These are phyloP conservation scores for Osedax frankpressi DNA, from an alignment of 2,888 invertebrate species.

Conservation along the genomic window DNA sequence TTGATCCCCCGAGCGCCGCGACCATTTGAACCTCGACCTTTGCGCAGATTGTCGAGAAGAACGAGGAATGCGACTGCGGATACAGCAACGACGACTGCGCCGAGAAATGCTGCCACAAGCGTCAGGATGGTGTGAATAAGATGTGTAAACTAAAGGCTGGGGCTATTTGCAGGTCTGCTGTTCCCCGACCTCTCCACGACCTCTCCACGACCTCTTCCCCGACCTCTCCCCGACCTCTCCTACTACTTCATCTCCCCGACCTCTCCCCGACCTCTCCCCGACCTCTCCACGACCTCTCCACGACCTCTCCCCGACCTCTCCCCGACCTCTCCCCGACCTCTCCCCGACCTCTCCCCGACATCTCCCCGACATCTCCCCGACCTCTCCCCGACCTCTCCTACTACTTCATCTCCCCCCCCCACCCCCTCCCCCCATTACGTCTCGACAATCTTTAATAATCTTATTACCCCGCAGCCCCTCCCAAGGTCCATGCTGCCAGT, in stretches of 20 bases:
- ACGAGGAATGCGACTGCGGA: slow-evolving; percentile 97
- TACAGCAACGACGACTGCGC: slow-evolving; percentile 76
- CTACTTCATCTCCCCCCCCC: not conserved
- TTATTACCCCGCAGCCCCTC: slow-evolving; percentile 61
- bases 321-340: too few species aligned
- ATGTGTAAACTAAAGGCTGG: not conserved
- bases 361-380: too few species aligned
- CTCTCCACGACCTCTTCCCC: too few species aligned
- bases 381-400: too few species aligned
- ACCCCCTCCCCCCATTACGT: not conserved
- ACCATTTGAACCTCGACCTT: not conserved
- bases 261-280: not conserved
- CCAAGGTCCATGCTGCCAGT: slow-evolving; percentile 83
- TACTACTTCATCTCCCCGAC: not conserved
- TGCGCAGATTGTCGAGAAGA: slow-evolving; percentile 67
- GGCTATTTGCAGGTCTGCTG: slow-evolving; percentile 33
- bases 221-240: too few species aligned
- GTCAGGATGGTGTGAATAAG: not conserved
- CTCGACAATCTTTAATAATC: not conserved
- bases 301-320: too few species aligned
- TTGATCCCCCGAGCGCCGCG: not conserved
- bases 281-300: too few species aligned
- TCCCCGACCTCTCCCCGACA: too few species aligned
- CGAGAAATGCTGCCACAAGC: slow-evolving; percentile 62
- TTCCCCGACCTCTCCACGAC: too few species aligned